Evolutionary conservation across 2,888 invertebrate species (phyloP), one percentile per base, ranked within the genome.

Genomic region (Rotaria socialis): DNA sequence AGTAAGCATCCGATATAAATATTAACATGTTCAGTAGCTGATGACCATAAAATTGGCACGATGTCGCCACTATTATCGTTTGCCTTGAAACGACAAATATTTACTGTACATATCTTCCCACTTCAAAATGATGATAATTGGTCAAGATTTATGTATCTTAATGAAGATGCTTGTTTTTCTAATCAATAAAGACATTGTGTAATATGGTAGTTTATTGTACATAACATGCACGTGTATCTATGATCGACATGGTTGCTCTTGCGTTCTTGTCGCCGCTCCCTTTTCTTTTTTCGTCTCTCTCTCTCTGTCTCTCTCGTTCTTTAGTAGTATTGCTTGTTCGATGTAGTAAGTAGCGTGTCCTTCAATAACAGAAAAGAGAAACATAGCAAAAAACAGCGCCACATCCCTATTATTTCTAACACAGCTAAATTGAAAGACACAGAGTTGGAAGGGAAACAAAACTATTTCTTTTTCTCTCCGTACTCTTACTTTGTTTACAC

Each of bases 311-410:
- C 5, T 14, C n/a, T 60, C 27, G 27, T 60, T 60, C 27, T 35
- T 35, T 35, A 35, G 2, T 67, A 27, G 67, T 27, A 27, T 67
- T 35, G 19, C 35, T 67, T 35, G 67, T 41, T 67, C 67, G 67
- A 4, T 35, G 35, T 67, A 67, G 35, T 67, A 67, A 67, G 67
- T 27, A 67, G 5, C 35, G 67, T 67, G 67, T 35, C 67, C 67
- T 67, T 67, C 67, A 14, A 67, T 67, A 35, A 67, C 4, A 67
- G 67, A 67, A 67, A 67, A 67, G 67, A 67, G 35, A 35, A 67
- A 67, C 35, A 67, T 19, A 67, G 35, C 67, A 67, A 67, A 67
- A 35, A 67, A 35, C 67, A 67, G 5, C 19, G 35, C 35, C 67
- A 67, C 19, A 67, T 67, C 67, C 67, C 8, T 67, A 35, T 67